Evolutionary conservation across 1,140 invertebrate species (phyloP), one percentile per base, ranked within the genome.

Genomic region (Dreissena rostriformis): DNA sequence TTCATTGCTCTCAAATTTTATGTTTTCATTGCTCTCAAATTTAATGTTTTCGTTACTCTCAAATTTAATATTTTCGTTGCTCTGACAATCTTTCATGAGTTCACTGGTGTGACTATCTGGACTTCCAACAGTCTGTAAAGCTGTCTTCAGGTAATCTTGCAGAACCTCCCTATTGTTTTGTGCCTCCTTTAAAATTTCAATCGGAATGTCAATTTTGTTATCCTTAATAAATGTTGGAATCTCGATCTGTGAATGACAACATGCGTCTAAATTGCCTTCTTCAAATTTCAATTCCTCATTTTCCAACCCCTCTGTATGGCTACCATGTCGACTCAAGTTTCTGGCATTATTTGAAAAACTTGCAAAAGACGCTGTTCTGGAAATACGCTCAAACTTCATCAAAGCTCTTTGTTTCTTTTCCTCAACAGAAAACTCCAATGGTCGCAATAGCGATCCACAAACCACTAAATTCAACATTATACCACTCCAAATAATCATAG

Each of bases 401-500:
- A 92, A 68, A 28, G 88, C 85, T 68, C 86, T 84, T 49, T 83
- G 76, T 70, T 86, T 88, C 75, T 88, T 87, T 84, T 92, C 81
- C 53, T 86, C 82, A 12, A 85, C 75, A 26, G 89, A 89, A 71
- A 90, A 90, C 84, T 90, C 95, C 19, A 98, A 94, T 0, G 97
- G 97, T 74, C 97, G 95, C 90, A 97, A 98, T 87, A 97, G 94
- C 0, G 95, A 93, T 14, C 97, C 97, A 90, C 96, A 97, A n/a
- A 97, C 88, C 0, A 95, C 94, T 90, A 97, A 97, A 67, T 96
- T 94, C 0, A 98, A 93, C 51, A 97, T 95, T 0, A 98, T 94
- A 10, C 95, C 97, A 29, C 96, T 96, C 39, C 97, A 96, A 55
- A 98, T 96, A 0, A 98, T 92, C 94, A 99, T 95, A 0, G 97